Evolutionary conservation across 2,113 vertebrate genomes (phyloP), one percentile per base, ranked within the genome.

Genomic region (Tylochromis polylepis): DNA sequence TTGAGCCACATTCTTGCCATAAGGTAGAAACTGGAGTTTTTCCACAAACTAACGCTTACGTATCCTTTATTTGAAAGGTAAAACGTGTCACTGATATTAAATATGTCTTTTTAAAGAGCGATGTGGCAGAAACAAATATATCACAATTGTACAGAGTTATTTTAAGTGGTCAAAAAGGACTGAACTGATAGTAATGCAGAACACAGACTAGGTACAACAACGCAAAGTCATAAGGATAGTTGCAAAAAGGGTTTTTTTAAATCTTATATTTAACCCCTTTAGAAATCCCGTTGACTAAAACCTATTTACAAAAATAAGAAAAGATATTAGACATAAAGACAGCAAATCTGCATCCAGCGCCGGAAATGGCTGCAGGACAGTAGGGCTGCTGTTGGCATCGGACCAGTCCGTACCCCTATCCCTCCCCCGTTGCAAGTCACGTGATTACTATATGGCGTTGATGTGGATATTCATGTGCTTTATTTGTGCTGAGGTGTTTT

Each of bases 191-290:
- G 31, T 60, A 60, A 60, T 60, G 31, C 15, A 60, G 27, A 60
- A 60, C 58, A 3, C 27, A 60, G 58, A 60, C 58, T 8, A 18
- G 60, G 8, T 65, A 38, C 6, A n/a, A 36, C 34, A 65, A 65
- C 12, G 4, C 34, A 65, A 65, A 38, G 34, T 65, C 60, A 38
- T 36, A 36, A 65, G 18, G 0, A 36, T n/a, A 11, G 10, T 65
- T 65, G 60, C 60, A 65, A 38, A 14, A 65, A 65, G 6, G 11
- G n/a, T 0, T 1, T 65, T 65, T n/a, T 0, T 0, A 31, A 1
- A 65, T n/a, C 31, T 65, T 65, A 65, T 38, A 38, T 65, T 65
- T 38, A 38, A 65, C 11, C 34, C 31, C 6, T 8, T 65, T 38
- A 65, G 60, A 65, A 65, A 14, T n/a, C 6, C 20, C n/a, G 18